Conservation (phyloP, 30 jellyfish, hydroid and myxozoan species). For the Hydractinia symbiolongicarpus region DNA sequence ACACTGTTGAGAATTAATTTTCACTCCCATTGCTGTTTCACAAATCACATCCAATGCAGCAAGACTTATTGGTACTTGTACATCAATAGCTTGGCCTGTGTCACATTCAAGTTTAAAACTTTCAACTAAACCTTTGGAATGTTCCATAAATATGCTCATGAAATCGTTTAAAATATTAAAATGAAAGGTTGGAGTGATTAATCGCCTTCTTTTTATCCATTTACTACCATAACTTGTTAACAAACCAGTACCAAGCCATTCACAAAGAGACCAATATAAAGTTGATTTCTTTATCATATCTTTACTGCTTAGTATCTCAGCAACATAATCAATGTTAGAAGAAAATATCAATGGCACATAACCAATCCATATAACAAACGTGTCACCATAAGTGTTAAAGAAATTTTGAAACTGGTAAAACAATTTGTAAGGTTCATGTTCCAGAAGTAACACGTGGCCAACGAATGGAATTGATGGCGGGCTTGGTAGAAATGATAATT, state of each 20-base stretch:
- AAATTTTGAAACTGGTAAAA: slow-evolving; percentile 9
- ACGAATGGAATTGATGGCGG: slow-evolving; percentile 15
- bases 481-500: neutral
- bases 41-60: slow-evolving; percentile 26
- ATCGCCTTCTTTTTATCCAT: slow-evolving; percentile 75
- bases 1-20: slow-evolving; percentile 52
- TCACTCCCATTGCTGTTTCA: slow-evolving; percentile 93
- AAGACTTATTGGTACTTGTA: slow-evolving; percentile 17
- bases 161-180: slow-evolving; percentile 66
- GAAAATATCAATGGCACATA: slow-evolving; percentile 2
- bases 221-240: slow-evolving; percentile 53
- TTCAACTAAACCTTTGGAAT: slow-evolving; percentile 44
- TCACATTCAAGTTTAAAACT: slow-evolving; percentile 22
- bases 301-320: slow-evolving; percentile 37
- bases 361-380: slow-evolving; percentile 21
- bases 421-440: slow-evolving; percentile 3
- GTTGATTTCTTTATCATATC: slow-evolving; percentile 43
- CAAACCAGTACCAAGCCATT: slow-evolving; percentile 80
- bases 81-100: slow-evolving; percentile 15
- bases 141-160: slow-evolving; percentile 45
- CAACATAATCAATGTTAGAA: slow-evolving; percentile 10
- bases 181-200: slow-evolving; percentile 87
- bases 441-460: slow-evolving; percentile 11
- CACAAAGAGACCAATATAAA: slow-evolving; percentile 41
- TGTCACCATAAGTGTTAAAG: neutral